Percentiles rank a stretch among this genome's conserved stretches.
These are phyloP conservation scores for Collichthys lucidus DNA, from an alignment of 2,113 vertebrate genomes.

Conservation along the genomic window DNA sequence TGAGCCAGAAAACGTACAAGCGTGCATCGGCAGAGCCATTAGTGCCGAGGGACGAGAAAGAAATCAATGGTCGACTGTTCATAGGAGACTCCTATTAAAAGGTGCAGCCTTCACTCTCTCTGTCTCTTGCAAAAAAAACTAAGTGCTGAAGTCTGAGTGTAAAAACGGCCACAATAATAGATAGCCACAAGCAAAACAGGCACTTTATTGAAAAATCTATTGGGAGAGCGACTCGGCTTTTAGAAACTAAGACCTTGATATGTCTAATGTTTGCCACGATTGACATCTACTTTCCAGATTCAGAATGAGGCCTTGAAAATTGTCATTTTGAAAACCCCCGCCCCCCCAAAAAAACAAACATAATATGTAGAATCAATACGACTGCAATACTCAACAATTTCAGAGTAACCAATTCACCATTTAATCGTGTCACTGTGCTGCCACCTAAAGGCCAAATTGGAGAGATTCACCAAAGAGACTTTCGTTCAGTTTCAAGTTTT, in stretches of 20 bases:
- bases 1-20: constrained; percentile 72
- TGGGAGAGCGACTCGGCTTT: constrained; percentile 58
- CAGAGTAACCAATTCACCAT: background rate
- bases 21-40: constrained; percentile 86
- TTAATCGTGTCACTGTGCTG: constrained; percentile 45
- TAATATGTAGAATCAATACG: background rate
- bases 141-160: constrained; percentile 71
- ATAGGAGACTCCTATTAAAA: constrained; percentile 84
- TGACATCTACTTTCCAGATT: constrained; percentile 30
- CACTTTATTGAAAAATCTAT: constrained; percentile 79
- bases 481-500: constrained; percentile 1
- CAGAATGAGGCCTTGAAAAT: constrained; percentile 7
- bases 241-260: constrained; percentile 57
- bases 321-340: background rate
- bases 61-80: constrained; percentile 90
- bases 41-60: constrained; percentile 81
- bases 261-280: constrained; percentile 31
- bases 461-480: constrained; percentile 5
- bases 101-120: constrained; percentile 84
- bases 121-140: constrained; percentile 76
- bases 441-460: constrained; percentile 57
- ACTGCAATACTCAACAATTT: background rate
- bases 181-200: constrained; percentile 45
- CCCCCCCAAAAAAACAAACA: background rate
- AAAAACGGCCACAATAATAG: constrained; percentile 61